Percentiles rank a stretch among this genome's conserved stretches.
Conservation (phyloP, 2,888 invertebrate genomes). For the Lydus trimaculatus region DNA sequence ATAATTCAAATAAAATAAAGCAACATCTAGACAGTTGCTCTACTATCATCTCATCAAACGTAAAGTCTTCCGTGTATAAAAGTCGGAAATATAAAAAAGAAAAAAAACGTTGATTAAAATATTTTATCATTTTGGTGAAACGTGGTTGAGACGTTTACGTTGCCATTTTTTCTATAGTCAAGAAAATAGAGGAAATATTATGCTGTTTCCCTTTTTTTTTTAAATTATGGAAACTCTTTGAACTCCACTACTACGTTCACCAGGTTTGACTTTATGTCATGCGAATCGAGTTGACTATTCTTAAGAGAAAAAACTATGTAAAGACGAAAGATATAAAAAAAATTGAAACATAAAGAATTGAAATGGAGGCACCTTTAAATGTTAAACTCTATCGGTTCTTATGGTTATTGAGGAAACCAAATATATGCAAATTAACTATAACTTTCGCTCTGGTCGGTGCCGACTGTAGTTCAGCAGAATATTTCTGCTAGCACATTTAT, state of each 20-base stretch:
- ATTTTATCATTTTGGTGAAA: constrained; percentile 53
- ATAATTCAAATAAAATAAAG: not conserved
- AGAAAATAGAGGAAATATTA: not conserved
- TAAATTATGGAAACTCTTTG: constrained; percentile 2
- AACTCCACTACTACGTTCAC: not conserved
- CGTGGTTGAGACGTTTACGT: not conserved
- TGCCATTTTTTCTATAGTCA: not conserved
- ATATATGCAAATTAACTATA: constrained; percentile 7
- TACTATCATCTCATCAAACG: constrained; percentile 21
- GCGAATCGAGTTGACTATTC: not conserved
- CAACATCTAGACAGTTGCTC: not conserved
- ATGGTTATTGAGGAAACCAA: not conserved
- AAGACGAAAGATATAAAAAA: not conserved
- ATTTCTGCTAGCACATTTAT: not conserved
- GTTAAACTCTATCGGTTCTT: not conserved
- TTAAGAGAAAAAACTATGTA: not conserved
- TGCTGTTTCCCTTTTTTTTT: not conserved
- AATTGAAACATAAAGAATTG: not conserved
- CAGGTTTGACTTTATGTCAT: not conserved
- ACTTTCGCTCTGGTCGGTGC: not conserved
- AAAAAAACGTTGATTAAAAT: constrained; percentile 53
- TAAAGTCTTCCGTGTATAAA: constrained; percentile 42
- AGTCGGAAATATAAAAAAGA: constrained; percentile 44
- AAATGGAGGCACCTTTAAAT: not conserved
- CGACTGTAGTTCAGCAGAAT: not conserved